These are phyloP conservation scores for Tetramorium bicarinatum DNA, from an alignment of 2,888 invertebrate species.

Conservation along the genomic window DNA sequence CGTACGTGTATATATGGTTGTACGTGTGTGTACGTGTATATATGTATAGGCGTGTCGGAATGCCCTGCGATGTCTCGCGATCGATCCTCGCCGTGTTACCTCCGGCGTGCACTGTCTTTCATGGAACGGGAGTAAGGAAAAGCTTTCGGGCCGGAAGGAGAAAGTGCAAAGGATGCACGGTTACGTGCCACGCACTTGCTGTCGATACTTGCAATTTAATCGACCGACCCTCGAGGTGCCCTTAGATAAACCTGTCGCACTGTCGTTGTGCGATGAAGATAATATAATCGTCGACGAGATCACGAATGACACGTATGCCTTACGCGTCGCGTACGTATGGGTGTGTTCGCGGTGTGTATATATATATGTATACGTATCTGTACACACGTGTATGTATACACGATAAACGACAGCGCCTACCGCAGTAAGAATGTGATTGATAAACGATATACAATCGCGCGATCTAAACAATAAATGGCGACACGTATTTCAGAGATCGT, in stretches of 20 bases:
- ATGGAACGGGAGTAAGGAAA: slow-evolving; percentile 65
- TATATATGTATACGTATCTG: slow-evolving; percentile 42
- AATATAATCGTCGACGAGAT: slow-evolving; percentile 73
- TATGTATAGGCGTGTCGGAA: slow-evolving; percentile 58
- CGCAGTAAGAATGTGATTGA: slow-evolving; percentile 72
- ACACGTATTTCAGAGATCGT: slow-evolving; percentile 74
- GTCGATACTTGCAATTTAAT: slow-evolving; percentile 45
- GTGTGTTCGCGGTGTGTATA: slow-evolving; percentile 36
- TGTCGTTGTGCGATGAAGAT: slow-evolving; percentile 57
- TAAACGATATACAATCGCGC: slow-evolving; percentile 73
- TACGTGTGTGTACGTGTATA: slow-evolving; percentile 18
- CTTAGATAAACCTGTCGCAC: slow-evolving; percentile 53
- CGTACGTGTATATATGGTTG: slow-evolving; percentile 46
- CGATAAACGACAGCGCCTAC: slow-evolving; percentile 69
- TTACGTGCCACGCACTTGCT: slow-evolving; percentile 12
- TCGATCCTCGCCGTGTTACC: slow-evolving; percentile 66
- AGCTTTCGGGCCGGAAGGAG: slow-evolving; percentile 58
- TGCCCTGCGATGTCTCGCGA: slow-evolving; percentile 63
- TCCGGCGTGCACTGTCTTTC: slow-evolving; percentile 64
- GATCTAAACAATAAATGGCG: slow-evolving; percentile 75
- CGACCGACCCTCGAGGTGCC: slow-evolving; percentile 45
- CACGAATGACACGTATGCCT: slow-evolving; percentile 62
- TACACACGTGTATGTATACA: slow-evolving; percentile 60
- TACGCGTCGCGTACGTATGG: slow-evolving; percentile 26
- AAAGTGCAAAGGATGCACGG: slow-evolving; percentile 51